Evolutionary conservation across 2,113 vertebrate genomes (phyloP), one percentile per base, ranked within the genome.

Genomic region (Vulpes vulpes): DNA sequence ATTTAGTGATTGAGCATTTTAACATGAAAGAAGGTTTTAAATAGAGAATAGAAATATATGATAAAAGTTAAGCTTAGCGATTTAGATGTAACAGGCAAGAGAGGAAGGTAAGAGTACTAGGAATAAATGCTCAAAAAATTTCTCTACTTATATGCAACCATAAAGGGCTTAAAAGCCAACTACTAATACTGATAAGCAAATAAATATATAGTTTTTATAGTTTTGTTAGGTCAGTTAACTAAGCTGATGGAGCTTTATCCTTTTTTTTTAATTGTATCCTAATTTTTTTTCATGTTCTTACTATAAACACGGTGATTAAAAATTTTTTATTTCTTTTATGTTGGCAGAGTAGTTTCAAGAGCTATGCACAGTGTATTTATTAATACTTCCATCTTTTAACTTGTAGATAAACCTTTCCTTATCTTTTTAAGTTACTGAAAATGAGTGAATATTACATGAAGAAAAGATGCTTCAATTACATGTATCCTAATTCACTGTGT

Each of bases 321-420:
- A 96, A 67, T 69, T 79, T 71, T 89, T 76, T 11, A 25, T 62
- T 95, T 81, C 9, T 82, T 79, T 71, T 92, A 43, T 88, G 60
- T 94, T 93, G 69, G 82, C n/a, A 91, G 62, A 95, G 12, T 88
- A 95, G 59, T 92, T 94, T 85, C 25, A 74, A 91, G 74, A 91
- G n/a, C 49, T 81, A 57, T 59, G 38, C 11, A 65, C 71, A 84
- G 35, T 90, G 14, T 89, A 32, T 88, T 96, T 92, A 81, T 92
- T 79, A 92, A 95, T 59, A 78, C 15, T 94, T 95, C 69, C 62
- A 69, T 95, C 80, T 97, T 97, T 96, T 97, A 71, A 81, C 94
- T 97, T 96, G 89, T 97, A 96, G 87, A 97, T 96, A 92, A 97
- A 89, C 84, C 93, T 97, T 95, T 73, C 62, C 51, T 79, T 93